Evolutionary conservation across 2,113 vertebrate genomes (phyloP).

Genomic region (Paradoxurus hermaphroditus): DNA sequence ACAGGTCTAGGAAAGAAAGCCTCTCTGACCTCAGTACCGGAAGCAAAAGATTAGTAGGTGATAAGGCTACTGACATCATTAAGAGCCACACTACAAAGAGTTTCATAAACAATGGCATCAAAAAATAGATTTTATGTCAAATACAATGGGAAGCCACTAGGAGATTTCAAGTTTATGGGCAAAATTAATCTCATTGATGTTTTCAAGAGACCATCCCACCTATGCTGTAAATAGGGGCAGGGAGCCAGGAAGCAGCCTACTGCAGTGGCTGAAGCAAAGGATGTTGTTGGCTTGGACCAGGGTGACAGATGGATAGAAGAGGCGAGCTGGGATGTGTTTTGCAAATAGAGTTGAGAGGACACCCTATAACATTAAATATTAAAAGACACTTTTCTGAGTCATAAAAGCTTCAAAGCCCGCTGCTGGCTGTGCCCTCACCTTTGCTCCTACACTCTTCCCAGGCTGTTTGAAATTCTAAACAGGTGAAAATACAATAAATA

Average conservation of each 20-base stretch:
- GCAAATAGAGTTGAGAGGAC: background rate
- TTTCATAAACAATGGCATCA: background rate
- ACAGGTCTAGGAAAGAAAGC: background rate
- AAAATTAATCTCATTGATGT: background rate
- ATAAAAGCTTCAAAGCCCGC: background rate
- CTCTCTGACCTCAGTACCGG: background rate
- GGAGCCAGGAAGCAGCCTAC: background rate
- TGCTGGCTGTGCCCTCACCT: background rate
- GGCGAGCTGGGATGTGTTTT: background rate
- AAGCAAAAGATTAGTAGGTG: background rate
- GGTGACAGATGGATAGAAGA: background rate
- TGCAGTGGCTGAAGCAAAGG: background rate
- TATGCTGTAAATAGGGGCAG: background rate
- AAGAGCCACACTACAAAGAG: accelerated
- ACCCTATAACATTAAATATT: background rate
- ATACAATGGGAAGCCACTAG: background rate
- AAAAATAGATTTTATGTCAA: background rate
- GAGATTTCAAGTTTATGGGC: background rate
- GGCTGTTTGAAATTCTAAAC: background rate
- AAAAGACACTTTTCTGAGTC: background rate
- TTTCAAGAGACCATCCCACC: background rate
- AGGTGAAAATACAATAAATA: background rate
- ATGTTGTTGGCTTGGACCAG: background rate
- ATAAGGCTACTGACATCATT: accelerated
- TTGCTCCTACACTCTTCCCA: background rate